A percentile compares a stretch with the other conserved stretches of the same genome.
These are phyloP conservation scores for Scaptomyza montana DNA, from an alignment of 1,140 invertebrate species.

Conservation along the genomic window DNA sequence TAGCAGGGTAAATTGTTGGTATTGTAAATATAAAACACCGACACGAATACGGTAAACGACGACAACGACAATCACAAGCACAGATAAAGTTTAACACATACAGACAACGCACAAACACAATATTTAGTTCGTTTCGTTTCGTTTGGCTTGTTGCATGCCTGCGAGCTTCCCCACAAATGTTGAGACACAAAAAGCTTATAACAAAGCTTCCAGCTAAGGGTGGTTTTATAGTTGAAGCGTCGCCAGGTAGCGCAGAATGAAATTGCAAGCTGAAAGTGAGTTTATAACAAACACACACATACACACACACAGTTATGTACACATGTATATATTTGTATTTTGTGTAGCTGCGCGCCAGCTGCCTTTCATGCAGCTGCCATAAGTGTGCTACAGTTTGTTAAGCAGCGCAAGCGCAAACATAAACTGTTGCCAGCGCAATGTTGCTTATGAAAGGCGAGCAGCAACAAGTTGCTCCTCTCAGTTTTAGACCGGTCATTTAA, in stretches of 20 bases:
- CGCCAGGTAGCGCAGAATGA: slow-evolving; percentile 34
- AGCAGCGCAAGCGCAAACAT: slow-evolving; percentile 37
- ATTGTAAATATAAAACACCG: slow-evolving; percentile 28
- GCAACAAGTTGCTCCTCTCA: slow-evolving; percentile 40
- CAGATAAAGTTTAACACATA: slow-evolving; percentile 12
- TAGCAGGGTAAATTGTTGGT: slow-evolving; percentile 63
- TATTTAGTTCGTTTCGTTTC: background rate
- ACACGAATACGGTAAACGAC: slow-evolving; percentile 10
- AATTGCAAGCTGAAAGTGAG: slow-evolving; percentile 40
- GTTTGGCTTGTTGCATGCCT: slow-evolving; percentile 73
- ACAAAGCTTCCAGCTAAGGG: slow-evolving; percentile 48
- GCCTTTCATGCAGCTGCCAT: slow-evolving; percentile 28
- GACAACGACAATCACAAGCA: slow-evolving; percentile 30
- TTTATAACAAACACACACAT: slow-evolving; percentile 11
- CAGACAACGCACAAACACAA: slow-evolving; percentile 18
- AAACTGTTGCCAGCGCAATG: slow-evolving; percentile 26
- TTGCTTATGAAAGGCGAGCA: slow-evolving; percentile 26
- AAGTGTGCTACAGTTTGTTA: slow-evolving; percentile 38
- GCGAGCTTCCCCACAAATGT: slow-evolving; percentile 48
- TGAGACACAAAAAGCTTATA: slow-evolving; percentile 63
- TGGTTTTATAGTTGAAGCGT: slow-evolving; percentile 27
- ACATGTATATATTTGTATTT: background rate
- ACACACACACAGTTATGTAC: background rate
- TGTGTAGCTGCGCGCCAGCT: slow-evolving; percentile 28
- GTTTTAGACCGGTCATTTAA: background rate